Evolutionary conservation across 2,888 invertebrate species (phyloP), one percentile per base, ranked within the genome.

Genomic region (Drosophila silvestris): DNA sequence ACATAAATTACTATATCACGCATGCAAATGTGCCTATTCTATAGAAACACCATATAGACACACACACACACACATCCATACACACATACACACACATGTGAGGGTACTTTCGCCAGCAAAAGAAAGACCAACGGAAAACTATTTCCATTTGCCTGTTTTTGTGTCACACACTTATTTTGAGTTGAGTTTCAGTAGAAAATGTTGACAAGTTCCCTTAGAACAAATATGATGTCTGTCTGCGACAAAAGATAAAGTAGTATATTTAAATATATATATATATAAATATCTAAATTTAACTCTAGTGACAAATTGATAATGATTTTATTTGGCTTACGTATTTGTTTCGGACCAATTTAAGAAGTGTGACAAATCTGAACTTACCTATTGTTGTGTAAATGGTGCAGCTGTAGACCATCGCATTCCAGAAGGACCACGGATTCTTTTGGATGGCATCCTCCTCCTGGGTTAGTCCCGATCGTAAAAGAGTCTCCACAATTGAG

Each of bases 341-440:
- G 35, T 44, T 37, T 37, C 16, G 16, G 14, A 54, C 5, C 41
- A 28, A 44, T 33, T 47, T 57, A 28, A 37, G 32, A 5, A 2
- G 26, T 35, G 28, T 51, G 59, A 37, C 35, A 22, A n/a, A 41
- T 19, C 26, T 12, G 1, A 35, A 93, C 95, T 95, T 90, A 97
- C 98, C 98, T 91, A 98, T 98, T 16, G 97, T 98, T 16, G 98
- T 98, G 89, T 96, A 97, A 90, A 98, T 96, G 32, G 98, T 98
- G 51, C 97, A 97, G 81, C 97, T 97, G 88, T 96, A 98, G 86
- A 98, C 97, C 93, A 98, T 95, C 0, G 97, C 95, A 91, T 97
- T 97, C 96, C 96, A 97, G 92, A 97, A 97, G 0, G 96, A 95
- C 98, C 98, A 98, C 1, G 94, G 94, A 74, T 94, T 94, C 67